Evolutionary conservation across 1,140 invertebrate genomes (phyloP).

Genomic region (Brachionus asplanchnoidis): DNA sequence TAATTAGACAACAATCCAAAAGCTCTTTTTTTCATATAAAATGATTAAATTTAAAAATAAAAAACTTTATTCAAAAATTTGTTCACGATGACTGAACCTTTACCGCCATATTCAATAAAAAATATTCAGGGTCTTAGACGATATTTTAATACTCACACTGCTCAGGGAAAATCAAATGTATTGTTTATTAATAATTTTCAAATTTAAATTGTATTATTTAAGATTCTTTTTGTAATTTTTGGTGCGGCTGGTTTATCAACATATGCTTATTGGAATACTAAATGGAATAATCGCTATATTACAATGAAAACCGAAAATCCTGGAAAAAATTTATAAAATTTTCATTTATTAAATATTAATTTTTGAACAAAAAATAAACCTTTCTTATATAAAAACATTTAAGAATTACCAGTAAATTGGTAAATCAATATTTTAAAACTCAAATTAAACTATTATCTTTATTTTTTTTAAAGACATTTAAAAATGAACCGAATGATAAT

Average conservation of each 20-base stretch:
- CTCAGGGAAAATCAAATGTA: slow-evolving; percentile 32
- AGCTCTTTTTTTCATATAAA: neutral
- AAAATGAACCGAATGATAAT: neutral
- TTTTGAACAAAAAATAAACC: too few relatives aligned
- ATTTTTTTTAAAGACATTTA: neutral
- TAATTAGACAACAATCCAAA: neutral
- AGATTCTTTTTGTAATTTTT: neutral
- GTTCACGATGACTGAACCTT: neutral
- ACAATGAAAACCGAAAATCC: slow-evolving; percentile 3
- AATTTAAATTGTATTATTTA: neutral
- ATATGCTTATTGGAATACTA: neutral
- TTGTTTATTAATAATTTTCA: neutral
- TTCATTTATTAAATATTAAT: neutral
- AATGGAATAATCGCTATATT: neutral
- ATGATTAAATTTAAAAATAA: neutral
- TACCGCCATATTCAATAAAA: neutral
- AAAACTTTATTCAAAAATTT: neutral
- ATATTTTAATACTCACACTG: neutral
- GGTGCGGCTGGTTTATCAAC: neutral
- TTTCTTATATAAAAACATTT: too few relatives aligned
- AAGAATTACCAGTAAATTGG: too few relatives aligned
- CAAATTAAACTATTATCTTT: neutral
- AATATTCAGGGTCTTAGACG: neutral
- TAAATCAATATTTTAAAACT: neutral
- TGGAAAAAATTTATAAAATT: neutral